A percentile compares a stretch with the other conserved stretches of the same genome.
phyloP scores from a whole-genome alignment of 1,140 invertebrate genomes.

The Drosophila nigromelanica region DNA sequence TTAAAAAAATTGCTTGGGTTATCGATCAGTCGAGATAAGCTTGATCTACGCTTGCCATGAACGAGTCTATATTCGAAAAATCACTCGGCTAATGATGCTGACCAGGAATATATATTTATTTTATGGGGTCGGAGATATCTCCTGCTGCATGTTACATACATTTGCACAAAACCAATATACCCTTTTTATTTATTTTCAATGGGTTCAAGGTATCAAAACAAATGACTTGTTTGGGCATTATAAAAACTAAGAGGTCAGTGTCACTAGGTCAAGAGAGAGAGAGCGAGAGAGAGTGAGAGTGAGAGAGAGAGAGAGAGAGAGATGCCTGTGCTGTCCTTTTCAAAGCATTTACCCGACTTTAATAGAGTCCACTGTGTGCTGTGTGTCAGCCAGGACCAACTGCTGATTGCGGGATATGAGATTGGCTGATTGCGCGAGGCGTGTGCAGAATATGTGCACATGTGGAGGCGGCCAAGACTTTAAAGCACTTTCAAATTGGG shows the following conservation, averaged over 20 bases:
- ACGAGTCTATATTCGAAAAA: no score
- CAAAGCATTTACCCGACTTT: conserved; percentile 36
- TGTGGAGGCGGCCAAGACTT: conserved; percentile 16
- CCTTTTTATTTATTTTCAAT: no score
- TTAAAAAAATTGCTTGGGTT: no score
- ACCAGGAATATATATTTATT: no score
- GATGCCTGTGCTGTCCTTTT: conserved; percentile 37
- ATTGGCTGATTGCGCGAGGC: conserved; percentile 49
- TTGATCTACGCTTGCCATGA: no score
- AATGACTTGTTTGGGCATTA: conserved; percentile 21
- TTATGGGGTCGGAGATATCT: no score
- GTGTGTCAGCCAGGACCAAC: conserved; percentile 34
- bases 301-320: neutral
- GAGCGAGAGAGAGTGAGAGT: neutral
- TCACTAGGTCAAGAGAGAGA: neutral
- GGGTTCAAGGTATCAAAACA: neutral
- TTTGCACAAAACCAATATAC: no score
- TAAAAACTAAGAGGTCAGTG: no score
- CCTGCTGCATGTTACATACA: no score
- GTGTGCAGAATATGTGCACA: neutral
- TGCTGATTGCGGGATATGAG: conserved; percentile 72
- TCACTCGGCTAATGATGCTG: no score
- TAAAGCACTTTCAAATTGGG: conserved; percentile 10
- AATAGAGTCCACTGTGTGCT: conserved; percentile 39
- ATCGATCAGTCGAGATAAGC: no score